Evolutionary conservation across 1,140 invertebrate species (phyloP).

Genomic region (Leucophenga varia): DNA sequence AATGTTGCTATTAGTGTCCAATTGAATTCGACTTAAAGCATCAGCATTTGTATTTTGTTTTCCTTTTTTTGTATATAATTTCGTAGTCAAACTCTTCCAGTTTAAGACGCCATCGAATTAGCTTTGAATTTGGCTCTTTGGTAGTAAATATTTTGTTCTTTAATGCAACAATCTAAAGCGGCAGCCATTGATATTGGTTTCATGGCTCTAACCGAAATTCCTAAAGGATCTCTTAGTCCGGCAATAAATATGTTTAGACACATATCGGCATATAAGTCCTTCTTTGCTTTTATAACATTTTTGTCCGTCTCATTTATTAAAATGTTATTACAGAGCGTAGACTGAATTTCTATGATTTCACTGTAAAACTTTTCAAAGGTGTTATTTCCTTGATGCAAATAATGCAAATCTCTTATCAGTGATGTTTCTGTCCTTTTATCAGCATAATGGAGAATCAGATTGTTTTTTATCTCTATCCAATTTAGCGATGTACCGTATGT

Average conservation of each 20-base stretch:
- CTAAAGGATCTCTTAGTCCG: background rate
- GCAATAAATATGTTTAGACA: background rate
- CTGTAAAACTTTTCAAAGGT: conserved; percentile 6
- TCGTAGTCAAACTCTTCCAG: conserved; percentile 55
- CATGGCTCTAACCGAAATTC: background rate
- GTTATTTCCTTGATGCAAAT: conserved; percentile 2
- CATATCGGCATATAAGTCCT: background rate
- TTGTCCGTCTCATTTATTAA: conserved; percentile 5
- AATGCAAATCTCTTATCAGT: conserved; percentile 11
- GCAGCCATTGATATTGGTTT: background rate
- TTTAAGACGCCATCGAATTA: conserved; percentile 56
- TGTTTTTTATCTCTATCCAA: conserved; percentile 7
- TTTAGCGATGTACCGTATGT: conserved; percentile 5
- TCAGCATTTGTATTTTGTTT: no score
- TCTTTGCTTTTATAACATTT: background rate
- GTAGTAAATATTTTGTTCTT: no score
- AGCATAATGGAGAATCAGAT: conserved; percentile 9
- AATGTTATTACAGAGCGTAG: conserved; percentile 3
- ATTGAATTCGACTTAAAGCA: no score
- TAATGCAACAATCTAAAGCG: background rate
- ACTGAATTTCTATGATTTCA: conserved; percentile 10
- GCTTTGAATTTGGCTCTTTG: conserved; percentile 55
- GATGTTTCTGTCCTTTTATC: conserved; percentile 13
- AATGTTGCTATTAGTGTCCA: no score
- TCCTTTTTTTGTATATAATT: no score